A percentile compares a stretch with the other conserved stretches of the same genome.
Evolutionary conservation across 2,113 vertebrate genomes (phyloP).

Genomic region (Phocoena phocoena): DNA sequence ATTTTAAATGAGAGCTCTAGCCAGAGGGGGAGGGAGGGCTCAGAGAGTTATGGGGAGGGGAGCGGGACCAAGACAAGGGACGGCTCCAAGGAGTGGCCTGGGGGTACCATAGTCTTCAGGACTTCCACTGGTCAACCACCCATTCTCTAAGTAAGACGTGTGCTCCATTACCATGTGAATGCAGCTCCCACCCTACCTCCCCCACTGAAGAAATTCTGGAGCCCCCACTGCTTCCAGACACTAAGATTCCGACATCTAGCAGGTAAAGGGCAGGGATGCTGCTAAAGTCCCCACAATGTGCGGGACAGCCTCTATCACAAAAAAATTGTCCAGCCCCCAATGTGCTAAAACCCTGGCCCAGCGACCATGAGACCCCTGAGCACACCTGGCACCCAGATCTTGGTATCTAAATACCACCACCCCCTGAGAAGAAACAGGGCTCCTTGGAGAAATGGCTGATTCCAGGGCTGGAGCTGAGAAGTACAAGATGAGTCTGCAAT

Average conservation of each 20-base stretch:
- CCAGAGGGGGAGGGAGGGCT: not conserved
- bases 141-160: not conserved
- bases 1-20: not conserved
- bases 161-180: not conserved
- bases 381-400: not conserved
- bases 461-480: not conserved
- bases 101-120: not conserved
- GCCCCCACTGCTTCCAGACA: not conserved
- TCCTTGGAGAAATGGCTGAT: not conserved
- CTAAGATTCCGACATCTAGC: not conserved
- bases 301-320: not conserved
- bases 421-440: not conserved
- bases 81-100: not conserved
- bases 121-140: not conserved
- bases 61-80: fast-evolving
- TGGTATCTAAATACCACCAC: not conserved
- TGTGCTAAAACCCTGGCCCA: not conserved
- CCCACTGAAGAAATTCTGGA: not conserved
- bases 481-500: not conserved
- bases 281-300: not conserved
- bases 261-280: not conserved
- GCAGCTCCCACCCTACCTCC: not conserved
- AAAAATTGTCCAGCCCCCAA: not conserved
- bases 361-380: not conserved
- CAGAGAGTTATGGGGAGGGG: not conserved